Evolutionary conservation across 2,113 vertebrate species (phyloP).

Genomic region (Daubentonia madagascariensis): DNA sequence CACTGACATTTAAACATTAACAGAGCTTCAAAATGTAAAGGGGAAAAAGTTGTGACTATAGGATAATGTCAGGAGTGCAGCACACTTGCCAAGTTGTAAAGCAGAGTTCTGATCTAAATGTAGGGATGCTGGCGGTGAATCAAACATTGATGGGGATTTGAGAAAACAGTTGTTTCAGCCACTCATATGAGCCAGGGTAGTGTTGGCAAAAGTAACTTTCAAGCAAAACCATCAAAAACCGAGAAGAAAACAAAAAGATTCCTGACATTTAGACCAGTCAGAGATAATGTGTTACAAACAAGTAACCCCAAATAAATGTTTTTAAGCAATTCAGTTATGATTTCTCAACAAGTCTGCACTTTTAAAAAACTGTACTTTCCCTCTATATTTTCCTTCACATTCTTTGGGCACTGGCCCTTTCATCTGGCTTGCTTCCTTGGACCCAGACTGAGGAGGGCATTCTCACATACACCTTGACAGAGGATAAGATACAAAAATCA

Average conservation of each 20-base stretch:
- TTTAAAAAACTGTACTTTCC: not conserved
- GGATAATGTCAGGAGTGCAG: not conserved
- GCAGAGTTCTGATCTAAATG: not conserved
- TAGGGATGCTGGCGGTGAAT: not conserved
- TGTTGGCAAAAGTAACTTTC: not conserved
- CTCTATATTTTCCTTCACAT: not conserved
- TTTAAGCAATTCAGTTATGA: not conserved
- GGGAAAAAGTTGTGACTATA: not conserved
- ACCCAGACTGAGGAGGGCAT: not conserved
- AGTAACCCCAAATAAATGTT: not conserved
- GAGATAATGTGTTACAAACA: not conserved
- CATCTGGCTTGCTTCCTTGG: not conserved
- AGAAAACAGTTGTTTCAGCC: constrained; percentile 36
- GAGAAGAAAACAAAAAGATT: not conserved
- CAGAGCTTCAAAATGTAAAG: not conserved
- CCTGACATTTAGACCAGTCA: not conserved
- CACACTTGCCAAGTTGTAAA: not conserved
- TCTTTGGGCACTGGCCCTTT: not conserved
- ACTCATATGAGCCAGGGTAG: not conserved
- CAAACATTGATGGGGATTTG: not conserved
- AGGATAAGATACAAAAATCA: not conserved
- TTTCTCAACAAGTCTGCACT: not conserved
- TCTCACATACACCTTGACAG: not conserved
- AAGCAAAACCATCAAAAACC: not conserved
- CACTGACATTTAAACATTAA: not conserved